Base-by-base conservation (phyloP, 2,113 vertebrate genomes). In the Taurulus bubalis region DNA sequence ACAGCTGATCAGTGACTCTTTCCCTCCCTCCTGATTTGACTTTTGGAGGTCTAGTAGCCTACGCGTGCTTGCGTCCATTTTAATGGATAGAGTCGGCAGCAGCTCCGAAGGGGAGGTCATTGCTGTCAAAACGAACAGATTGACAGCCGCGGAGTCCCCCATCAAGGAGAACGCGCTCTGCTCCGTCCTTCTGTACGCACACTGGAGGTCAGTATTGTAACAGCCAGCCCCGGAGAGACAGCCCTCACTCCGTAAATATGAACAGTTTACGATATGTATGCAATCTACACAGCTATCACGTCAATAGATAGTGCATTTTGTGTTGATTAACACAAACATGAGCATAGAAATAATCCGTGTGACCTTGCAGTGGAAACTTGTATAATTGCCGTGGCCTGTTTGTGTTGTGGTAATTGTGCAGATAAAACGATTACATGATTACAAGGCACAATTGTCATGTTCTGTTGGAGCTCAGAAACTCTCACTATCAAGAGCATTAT, bases 121-220 rank as follows among this genome's bases (percentile, higher is more conserved):
- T 69, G 59, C 59, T 70, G 85, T 85, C 59, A 53, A 5, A 38
- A 59, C 40, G 67, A 81, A 24, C 64, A 36, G 28, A 69, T 4
- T 40, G 86, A 49, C 76, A 75, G 75, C 36, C 14, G 64, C 34
- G 60, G 65, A 75, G 80, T 65, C 69, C 65, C 71, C 28, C 72
- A 77, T 51, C 76, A 42, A 73, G 56, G 16, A 63, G 16, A 0
- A 38, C 58, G 3, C 45, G 58, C 70, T 42, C 60, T 18, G 58
- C 70, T 79, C 59, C 20, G 71, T 80, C 88, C 79, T 84, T 79
- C 67, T 22, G 82, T 24, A 58, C 83, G 64, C 85, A 91, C 93
- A 58, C 92, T 93, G 91, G 94, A 93, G 91, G 94, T 95, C 94
- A 95, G 89, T 94, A 40, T 94, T 92, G 94, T 82, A 88, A 90